Base-by-base conservation (phyloP, 1,140 invertebrate genomes). In the Drosophila equinoxialis region DNA sequence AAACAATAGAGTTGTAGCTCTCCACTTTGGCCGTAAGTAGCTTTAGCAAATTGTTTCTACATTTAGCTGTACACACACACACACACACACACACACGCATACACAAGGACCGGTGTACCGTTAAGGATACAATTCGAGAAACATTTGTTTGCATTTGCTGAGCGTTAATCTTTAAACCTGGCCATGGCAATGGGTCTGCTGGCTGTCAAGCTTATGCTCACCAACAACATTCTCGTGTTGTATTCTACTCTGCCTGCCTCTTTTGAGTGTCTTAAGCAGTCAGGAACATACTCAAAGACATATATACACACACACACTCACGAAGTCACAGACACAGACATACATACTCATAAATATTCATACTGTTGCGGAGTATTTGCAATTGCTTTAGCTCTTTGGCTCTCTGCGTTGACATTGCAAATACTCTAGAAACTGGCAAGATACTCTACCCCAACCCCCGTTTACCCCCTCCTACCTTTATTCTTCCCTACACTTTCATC, bases 291-390 rank as follows among this genome's bases (percentile, higher is more conserved):
- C 45, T 45, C 42, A 45, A 45, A 17, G 42, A 45, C 14, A 45
- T 45, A 26, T 26, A 30, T 6, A 30, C 30, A 65, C 39, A 60
- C 42, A 41, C 65, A 14, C 60, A 76, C 11, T 13, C 30, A 76
- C 11, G 0, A 75, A 80, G 61, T 77, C 45, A 48, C 6, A 66
- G 41, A 61, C 17, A 66, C 26, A 54, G 41, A 17, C 61, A 76
- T 51, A 51, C 80, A 77, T 65, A 81, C 68, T 83, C 83, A 87
- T 87, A 86, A 87, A 86, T 87, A 86, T 87, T 87, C 79, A 87
- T 85, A 77, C 65, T 74, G 77, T 65, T 65, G 70, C 68, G 65
- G 75, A 74, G 83, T 86, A 77, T 86, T 86, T 83, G 82, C 76
- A 87, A 83, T 86, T 87, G 83, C 83, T 81, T 85, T 70, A 26